Percentiles rank a stretch among this genome's conserved stretches.
These are phyloP conservation scores for Drosophila yakuba DNA, from an alignment of 1,140 invertebrate genomes.

Conservation along the genomic window DNA sequence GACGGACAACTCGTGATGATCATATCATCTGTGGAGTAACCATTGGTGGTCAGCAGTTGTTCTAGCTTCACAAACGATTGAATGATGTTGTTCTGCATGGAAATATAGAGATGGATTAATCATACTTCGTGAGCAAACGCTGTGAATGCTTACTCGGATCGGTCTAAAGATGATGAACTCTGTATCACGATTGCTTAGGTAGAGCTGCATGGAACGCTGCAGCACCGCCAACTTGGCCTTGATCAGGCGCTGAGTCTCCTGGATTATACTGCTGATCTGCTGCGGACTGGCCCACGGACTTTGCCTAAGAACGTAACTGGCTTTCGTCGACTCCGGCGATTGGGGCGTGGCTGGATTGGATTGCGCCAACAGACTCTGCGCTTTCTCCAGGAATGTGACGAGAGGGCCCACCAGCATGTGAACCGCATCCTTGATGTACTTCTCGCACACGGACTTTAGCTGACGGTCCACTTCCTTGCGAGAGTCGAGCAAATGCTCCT, in stretches of 20 bases:
- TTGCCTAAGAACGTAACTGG: conserved; percentile 75
- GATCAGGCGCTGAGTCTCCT: conserved; percentile 89
- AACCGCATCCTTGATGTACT: conserved; percentile 93
- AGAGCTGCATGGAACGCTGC: conserved; percentile 95
- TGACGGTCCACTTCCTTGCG: conserved; percentile 97
- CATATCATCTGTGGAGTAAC: conserved; percentile 92
- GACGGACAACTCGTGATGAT: conserved; percentile 94
- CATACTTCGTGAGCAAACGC: not conserved
- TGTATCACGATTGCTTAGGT: conserved; percentile 98
- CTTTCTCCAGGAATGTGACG: conserved; percentile 90
- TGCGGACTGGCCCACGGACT: conserved; percentile 86
- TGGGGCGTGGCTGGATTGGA: conserved; percentile 8
- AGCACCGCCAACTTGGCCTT: conserved; percentile 92
- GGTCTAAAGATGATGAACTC: conserved; percentile 98
- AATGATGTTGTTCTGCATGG: conserved; percentile 93
- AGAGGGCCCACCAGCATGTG: conserved; percentile 91
- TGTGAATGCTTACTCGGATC: conserved; percentile 88
- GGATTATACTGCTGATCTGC: conserved; percentile 86
- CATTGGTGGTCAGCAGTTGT: conserved; percentile 89
- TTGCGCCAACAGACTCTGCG: conserved; percentile 82
- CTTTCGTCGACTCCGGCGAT: conserved; percentile 43
- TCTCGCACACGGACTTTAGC: conserved; percentile 95
- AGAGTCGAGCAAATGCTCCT: conserved; percentile 96
- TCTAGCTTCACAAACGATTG: conserved; percentile 93
- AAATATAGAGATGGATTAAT: not conserved